Evolutionary conservation across 2,797 vertebrate genomes (phyloP).

Genomic region (Antrozous pallidus): DNA sequence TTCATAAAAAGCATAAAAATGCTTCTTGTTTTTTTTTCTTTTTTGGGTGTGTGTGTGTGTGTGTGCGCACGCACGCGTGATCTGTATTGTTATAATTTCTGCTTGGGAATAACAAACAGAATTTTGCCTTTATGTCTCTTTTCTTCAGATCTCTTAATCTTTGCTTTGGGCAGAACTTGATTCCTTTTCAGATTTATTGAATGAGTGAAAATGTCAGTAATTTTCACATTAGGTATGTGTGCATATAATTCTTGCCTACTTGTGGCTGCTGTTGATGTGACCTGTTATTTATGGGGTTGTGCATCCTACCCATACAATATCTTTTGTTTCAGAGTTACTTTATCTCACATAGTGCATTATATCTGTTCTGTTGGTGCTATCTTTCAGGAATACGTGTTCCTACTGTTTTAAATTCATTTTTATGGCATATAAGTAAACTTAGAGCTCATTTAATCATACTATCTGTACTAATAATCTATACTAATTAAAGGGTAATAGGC

Average conservation of each 20-base stretch:
- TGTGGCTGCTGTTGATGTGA: neutral
- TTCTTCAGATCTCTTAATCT: constrained; percentile 1
- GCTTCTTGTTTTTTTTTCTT: neutral
- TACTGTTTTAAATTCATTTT: constrained; percentile 24
- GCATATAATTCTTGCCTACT: neutral
- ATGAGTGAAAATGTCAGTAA: neutral
- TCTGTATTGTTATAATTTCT: constrained; percentile 14
- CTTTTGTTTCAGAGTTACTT: neutral
- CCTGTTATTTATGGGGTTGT: neutral
- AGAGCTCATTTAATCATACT: neutral
- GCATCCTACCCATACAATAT: neutral
- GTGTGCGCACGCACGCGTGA: neutral
- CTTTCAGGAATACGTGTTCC: constrained; percentile 14
- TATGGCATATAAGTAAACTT: neutral
- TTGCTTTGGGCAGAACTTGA: constrained; percentile 40
- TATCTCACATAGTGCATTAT: neutral
- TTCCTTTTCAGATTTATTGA: constrained; percentile 33
- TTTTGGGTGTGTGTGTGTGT: neutral
- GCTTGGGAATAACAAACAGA: neutral
- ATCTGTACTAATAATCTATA: neutral
- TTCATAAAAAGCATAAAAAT: constrained; percentile 12
- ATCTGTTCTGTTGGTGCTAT: neutral
- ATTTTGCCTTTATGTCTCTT: neutral
- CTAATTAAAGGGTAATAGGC: no score
- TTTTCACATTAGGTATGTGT: constrained; percentile 28